These are phyloP conservation scores for Drosophila kikkawai DNA, from an alignment of 1,140 invertebrate species.

Conservation along the genomic window DNA sequence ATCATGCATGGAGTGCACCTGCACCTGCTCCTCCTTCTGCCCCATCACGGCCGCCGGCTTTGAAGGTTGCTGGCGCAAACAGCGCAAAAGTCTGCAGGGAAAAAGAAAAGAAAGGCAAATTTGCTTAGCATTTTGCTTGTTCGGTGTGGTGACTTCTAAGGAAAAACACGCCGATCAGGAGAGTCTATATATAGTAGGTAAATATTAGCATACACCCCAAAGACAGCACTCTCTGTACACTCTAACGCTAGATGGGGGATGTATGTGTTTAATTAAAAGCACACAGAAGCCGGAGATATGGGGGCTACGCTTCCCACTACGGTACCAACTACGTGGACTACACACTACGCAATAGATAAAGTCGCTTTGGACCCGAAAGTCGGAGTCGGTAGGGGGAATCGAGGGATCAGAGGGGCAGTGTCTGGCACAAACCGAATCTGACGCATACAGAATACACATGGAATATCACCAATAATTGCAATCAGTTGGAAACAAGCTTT, in stretches of 20 bases:
- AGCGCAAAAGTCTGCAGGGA: constrained; percentile 77
- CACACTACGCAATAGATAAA: constrained; percentile 72
- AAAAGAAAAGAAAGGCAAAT: constrained; percentile 52
- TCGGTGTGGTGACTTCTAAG: constrained; percentile 59
- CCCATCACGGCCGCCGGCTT: constrained; percentile 25
- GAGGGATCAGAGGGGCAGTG: constrained; percentile 4
- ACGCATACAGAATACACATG: constrained; percentile 14
- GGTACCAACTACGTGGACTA: constrained; percentile 19
- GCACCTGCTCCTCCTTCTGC: constrained; percentile 64
- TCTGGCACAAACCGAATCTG: constrained; percentile 22
- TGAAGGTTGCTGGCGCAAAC: constrained; percentile 63
- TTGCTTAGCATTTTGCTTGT: constrained; percentile 43
- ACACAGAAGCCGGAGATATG: constrained; percentile 37
- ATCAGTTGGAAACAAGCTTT: constrained; percentile 35
- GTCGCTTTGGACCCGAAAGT: constrained; percentile 27
- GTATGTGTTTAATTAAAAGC: constrained; percentile 76
- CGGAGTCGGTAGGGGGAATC: not conserved
- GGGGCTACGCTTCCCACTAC: constrained; percentile 12
- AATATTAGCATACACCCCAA: constrained; percentile 68
- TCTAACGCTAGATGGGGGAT: constrained; percentile 35
- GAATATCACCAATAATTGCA: constrained; percentile 20
- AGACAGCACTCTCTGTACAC: constrained; percentile 10
- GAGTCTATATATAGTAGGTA: constrained; percentile 61
- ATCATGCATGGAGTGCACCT: constrained; percentile 56
- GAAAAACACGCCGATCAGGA: constrained; percentile 54